Evolutionary conservation across 2,888 invertebrate genomes (phyloP), one percentile per base, ranked within the genome.

Genomic region (Dorcus parallelipipedus): DNA sequence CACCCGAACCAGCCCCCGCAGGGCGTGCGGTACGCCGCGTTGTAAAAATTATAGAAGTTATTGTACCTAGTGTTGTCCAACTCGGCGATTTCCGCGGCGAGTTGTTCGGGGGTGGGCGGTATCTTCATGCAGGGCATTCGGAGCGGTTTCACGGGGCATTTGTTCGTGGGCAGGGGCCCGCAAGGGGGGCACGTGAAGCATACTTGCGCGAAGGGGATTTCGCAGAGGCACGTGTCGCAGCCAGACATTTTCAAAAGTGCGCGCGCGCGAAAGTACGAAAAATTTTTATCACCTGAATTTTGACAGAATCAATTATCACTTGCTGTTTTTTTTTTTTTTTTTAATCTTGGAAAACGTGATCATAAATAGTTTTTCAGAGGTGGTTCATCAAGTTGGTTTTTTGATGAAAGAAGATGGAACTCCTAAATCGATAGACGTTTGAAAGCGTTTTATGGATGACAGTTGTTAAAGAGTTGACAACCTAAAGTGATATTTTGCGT

Each of bases 21-120:
- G 9, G 17, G 45, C 9, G 45, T 17, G 14, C n/a, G 14, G n/a
- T 17, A 20, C 49, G 75, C 74, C 5, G 72, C 59, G 57, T 76
- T 76, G 63, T 76, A 76, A 61, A 74, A 72, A 61, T 76, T 76
- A 65, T 76, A 76, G 57, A 74, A 76, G 59, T 76, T 76, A 14
- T 72, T 67, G 55, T 70, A 71, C 33, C 76, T 63, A 2, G 54
- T 68, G 9, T 54, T 41, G 10, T 51, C 57, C 2, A 57, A 52
- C 41, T 55, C 55, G 41, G 54, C 42, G 43, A 50, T 57, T 23
- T 33, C 23, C 2, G 45, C 45, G 23, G 49, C 41, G 38, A 52
- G 33, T 40, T 52, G 56, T 49, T 56, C 42, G 40, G 53, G 49
- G 26, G 49, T 14, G n/a, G 49, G 47, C 9, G 33, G 42, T 17